phyloP scores from a whole-genome alignment of 2,113 vertebrate genomes.

The Tragelaphus imberbis region DNA sequence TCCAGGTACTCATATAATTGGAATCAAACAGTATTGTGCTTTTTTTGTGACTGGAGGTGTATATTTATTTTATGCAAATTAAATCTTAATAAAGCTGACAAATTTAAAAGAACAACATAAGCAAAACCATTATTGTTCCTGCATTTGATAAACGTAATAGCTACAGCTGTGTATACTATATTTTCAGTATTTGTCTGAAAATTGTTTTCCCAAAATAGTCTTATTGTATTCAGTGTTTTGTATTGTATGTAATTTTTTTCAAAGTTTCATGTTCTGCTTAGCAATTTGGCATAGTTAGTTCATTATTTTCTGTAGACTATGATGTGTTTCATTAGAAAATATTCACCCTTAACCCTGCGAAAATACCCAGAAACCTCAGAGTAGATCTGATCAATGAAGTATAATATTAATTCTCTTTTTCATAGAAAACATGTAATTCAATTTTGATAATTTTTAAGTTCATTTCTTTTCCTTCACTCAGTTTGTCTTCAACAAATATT shows the following conservation, averaged over 20 bases:
- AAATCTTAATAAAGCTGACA: background rate
- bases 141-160: background rate
- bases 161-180: background rate
- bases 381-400: background rate
- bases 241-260: background rate
- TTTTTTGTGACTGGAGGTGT: background rate
- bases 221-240: background rate
- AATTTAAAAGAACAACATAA: background rate
- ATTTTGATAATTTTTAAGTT: background rate
- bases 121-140: background rate
- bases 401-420: background rate
- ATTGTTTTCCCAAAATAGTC: background rate
- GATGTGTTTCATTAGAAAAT: background rate
- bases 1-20: background rate
- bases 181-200: background rate
- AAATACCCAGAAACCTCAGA: background rate
- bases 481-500: background rate
- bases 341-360: background rate
- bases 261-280: background rate
- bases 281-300: background rate
- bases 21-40: background rate
- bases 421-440: background rate
- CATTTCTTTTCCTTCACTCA: background rate
- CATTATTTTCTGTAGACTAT: background rate
- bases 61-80: background rate